These are phyloP conservation scores for Aethina tumida DNA, from an alignment of 1,140 invertebrate genomes.

Conservation along the genomic window DNA sequence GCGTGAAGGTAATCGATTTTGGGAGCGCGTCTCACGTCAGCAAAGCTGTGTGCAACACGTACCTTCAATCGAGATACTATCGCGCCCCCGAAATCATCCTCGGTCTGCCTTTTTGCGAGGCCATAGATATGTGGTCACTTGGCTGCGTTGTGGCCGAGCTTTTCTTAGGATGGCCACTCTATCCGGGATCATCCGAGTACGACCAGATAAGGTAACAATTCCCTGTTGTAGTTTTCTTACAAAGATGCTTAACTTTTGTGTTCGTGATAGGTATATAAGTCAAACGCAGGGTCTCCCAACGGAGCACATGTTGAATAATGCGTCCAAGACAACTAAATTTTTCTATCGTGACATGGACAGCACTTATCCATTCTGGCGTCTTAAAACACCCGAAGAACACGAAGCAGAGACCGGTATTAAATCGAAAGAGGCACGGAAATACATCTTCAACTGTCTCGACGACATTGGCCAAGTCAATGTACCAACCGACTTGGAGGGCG, in stretches of 20 bases:
- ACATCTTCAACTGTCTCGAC: slow-evolving; percentile 98
- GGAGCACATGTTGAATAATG: slow-evolving; percentile 97
- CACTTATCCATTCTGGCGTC: slow-evolving; percentile 94
- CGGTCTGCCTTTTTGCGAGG: slow-evolving; percentile 96
- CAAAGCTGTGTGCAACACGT: slow-evolving; percentile 99
- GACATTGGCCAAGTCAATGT: slow-evolving; percentile 98
- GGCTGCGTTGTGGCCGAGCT: slow-evolving; percentile 99
- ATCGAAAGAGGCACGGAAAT: slow-evolving; percentile 98
- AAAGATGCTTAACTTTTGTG: too few relatives aligned
- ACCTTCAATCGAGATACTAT: slow-evolving; percentile 97
- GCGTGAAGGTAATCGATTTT: slow-evolving; percentile 99
- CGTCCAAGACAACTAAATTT: slow-evolving; percentile 97
- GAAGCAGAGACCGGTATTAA: slow-evolving; percentile 96
- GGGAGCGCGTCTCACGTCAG: slow-evolving; percentile 98
- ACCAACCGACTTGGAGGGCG: slow-evolving; percentile 90
- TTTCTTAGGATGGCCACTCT: slow-evolving; percentile 98
- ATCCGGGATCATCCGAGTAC: slow-evolving; percentile 98
- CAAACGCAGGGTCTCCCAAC: slow-evolving; percentile 88
- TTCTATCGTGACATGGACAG: slow-evolving; percentile 95
- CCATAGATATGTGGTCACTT: slow-evolving; percentile 99
- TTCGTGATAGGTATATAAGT: slow-evolving; percentile 76
- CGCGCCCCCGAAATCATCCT: slow-evolving; percentile 97
- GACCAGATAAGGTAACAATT: slow-evolving; percentile 71
- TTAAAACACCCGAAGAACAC: slow-evolving; percentile 97
- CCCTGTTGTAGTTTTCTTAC: too few relatives aligned